Conservation (phyloP, 2,888 invertebrate genomes). For the Spicauda simplicius region DNA sequence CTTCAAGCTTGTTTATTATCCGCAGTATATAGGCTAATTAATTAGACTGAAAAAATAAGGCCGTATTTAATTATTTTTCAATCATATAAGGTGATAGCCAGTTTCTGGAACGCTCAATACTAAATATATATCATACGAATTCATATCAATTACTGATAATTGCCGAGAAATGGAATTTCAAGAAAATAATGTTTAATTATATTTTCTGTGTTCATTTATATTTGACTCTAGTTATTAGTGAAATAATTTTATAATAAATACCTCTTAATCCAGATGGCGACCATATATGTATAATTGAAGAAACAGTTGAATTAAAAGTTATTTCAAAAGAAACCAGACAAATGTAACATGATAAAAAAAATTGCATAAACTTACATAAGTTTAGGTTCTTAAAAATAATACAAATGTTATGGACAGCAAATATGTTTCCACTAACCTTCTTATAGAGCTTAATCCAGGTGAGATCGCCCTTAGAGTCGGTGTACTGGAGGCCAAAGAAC, state of each 20-base stretch:
- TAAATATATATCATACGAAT: background rate
- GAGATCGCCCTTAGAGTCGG: conserved; percentile 98
- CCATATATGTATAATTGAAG: too few species aligned
- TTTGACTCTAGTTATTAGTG: background rate
- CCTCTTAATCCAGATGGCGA: too few species aligned
- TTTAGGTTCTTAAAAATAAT: background rate
- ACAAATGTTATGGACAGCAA: background rate
- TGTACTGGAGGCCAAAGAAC: conserved; percentile 99
- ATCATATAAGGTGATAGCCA: background rate
- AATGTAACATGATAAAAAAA: too few species aligned
- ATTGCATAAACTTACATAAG: too few species aligned
- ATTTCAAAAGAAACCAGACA: too few species aligned
- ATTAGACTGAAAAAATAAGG: background rate
- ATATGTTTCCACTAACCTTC: conserved; percentile 89
- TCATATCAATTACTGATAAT: background rate
- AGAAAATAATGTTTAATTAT: background rate
- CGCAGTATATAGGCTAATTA: background rate
- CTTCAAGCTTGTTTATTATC: conserved; percentile 1
- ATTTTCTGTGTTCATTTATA: background rate
- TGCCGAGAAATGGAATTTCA: background rate
- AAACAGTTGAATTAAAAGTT: too few species aligned
- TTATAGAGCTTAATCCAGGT: conserved; percentile 99
- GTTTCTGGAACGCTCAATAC: background rate
- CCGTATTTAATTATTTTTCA: background rate
- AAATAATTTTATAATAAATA: background rate